Percentiles rank a stretch among this genome's conserved stretches.
Evolutionary conservation across 2,113 vertebrate genomes (phyloP).

Genomic region (Callionymus lyra): DNA sequence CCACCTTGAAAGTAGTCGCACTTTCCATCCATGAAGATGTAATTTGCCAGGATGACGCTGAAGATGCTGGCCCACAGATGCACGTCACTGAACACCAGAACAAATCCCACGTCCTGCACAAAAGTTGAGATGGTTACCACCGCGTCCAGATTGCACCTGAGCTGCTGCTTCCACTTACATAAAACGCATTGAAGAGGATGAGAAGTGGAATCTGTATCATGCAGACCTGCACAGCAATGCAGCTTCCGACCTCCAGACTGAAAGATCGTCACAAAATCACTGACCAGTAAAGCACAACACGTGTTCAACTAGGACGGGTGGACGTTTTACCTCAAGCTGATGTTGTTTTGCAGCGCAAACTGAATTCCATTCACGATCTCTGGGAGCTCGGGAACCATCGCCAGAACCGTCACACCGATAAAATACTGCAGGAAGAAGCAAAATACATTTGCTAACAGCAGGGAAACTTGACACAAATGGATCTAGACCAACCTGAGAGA

Average conservation of each 20-base stretch:
- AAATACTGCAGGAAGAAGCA: conserved; percentile 71
- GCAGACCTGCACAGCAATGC: conserved; percentile 84
- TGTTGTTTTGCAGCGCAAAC: conserved; percentile 84
- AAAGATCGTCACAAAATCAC: too few relatives aligned
- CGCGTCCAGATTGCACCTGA: background rate
- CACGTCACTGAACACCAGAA: conserved; percentile 72
- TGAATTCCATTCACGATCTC: conserved; percentile 85
- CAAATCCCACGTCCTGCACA: conserved; percentile 70
- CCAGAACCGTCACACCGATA: conserved; percentile 77
- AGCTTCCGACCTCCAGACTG: conserved; percentile 84
- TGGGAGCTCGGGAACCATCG: conserved; percentile 81
- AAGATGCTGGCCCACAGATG: conserved; percentile 80
- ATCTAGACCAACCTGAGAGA: conserved; percentile 70
- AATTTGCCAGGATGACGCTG: conserved; percentile 77
- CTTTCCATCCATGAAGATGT: conserved; percentile 83
- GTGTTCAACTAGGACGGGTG: too few relatives aligned
- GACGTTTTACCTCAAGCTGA: conserved; percentile 70
- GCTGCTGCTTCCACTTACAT: conserved; percentile 64
- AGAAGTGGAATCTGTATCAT: conserved; percentile 87
- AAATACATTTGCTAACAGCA: background rate
- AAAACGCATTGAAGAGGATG: conserved; percentile 81
- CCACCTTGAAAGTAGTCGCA: conserved; percentile 84
- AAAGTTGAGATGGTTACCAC: background rate
- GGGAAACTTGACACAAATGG: background rate
- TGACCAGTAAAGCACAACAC: too few relatives aligned